Base-by-base conservation (phyloP, 2,888 invertebrate species). In the Aleiodes leptofemur region DNA sequence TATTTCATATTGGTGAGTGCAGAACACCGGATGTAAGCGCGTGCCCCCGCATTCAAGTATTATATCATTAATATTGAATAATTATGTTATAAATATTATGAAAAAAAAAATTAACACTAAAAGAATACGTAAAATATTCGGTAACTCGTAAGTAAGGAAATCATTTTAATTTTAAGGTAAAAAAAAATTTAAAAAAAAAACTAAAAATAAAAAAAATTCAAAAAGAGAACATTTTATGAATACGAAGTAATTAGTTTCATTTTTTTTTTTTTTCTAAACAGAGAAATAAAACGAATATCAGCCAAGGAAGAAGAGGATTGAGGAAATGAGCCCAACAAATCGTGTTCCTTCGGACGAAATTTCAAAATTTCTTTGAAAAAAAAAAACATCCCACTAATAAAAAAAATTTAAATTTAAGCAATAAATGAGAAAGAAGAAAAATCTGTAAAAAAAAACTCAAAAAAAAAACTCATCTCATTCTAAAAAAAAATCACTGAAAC, bases 101-200 rank as follows among this genome's bases (percentile, higher is more conserved):
- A 72, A 78, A 74, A 43, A 57, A 43, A 57, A 66, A 61, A 69
- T 57, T 13, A 43, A 61, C 61, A 23, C 48, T 64, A 11, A 64
- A 64, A 43, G 43, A 23, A 38, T 61, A 43, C 61, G 61, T 61
- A 43, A 86, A 88, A 87, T 87, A 87, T 87, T 86, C 61, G 84
- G 86, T 86, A 87, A 86, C 86, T 83, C 86, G 84, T 85, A 86
- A 87, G 86, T 88, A 88, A 88, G 86, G 86, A 86, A 86, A 86
- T 86, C 85, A 80, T 83, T 84, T 82, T 87, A 87, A 87, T 87
- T 85, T 84, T 86, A 83, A 86, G 64, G 48, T 85, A 83, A 83
- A 43, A 43, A 84, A 85, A 86, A 83, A 82, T n/a, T n/a, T n/a
- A n/a, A n/a, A 84, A 85, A 85, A 86, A 83, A 82, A 86, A 81